A percentile compares a stretch with the other conserved stretches of the same genome.
phyloP scores from a whole-genome alignment of 2,113 vertebrate genomes.

The Cisticola juncidis region DNA sequence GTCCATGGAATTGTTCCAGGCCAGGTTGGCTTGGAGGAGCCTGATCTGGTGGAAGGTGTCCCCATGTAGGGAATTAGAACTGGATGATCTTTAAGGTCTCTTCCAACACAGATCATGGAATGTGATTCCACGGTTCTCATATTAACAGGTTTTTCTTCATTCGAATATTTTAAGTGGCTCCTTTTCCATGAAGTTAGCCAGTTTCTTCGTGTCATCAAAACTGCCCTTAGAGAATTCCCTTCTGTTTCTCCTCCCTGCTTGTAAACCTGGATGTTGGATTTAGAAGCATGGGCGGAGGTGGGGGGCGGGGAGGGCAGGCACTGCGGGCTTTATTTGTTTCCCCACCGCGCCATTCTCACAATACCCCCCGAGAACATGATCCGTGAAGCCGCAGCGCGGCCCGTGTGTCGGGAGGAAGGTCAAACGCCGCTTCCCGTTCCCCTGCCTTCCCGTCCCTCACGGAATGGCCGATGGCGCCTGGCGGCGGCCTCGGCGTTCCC shows the following conservation, averaged over 20 bases:
- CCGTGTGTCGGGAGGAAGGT: not conserved
- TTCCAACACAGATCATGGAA: not conserved
- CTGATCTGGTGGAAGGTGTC: not conserved
- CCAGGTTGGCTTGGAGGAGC: not conserved
- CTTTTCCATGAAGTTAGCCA: not conserved
- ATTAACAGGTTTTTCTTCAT: not conserved
- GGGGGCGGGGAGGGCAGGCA: not conserved
- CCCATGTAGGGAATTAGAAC: no score
- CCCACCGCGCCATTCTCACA: not conserved
- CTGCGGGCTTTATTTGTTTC: not conserved
- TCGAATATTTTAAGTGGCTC: not conserved
- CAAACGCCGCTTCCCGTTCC: not conserved
- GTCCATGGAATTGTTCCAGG: not conserved
- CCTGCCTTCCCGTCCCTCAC: not conserved
- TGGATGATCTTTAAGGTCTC: not conserved
- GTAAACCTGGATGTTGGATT: not conserved
- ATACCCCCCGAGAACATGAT: rapidly evolving
- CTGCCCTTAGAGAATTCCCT: not conserved
- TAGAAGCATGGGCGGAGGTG: not conserved
- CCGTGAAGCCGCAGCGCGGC: not conserved
- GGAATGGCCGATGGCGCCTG: conserved; percentile 79
- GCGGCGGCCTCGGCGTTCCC: conserved; percentile 81
- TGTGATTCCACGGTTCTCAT: not conserved
- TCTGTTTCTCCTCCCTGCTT: not conserved
- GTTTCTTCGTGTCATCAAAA: not conserved